Conservation (phyloP, 2,113 vertebrate genomes). For the Psettodes erumei region DNA sequence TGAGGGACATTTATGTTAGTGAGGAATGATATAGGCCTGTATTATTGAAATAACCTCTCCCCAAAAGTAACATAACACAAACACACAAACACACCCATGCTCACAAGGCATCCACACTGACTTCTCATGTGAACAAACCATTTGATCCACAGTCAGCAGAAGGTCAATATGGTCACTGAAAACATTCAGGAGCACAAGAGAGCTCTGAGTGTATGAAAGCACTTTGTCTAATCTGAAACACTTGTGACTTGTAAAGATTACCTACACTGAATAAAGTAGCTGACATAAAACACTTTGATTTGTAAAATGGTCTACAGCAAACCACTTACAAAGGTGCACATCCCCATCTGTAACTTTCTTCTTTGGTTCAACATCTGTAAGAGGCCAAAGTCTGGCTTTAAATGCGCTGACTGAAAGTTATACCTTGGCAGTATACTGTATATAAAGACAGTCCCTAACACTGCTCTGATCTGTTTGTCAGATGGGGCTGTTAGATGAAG, state of each 20-base stretch:
- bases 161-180: background rate
- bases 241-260: background rate
- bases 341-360: background rate
- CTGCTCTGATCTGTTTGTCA: conserved; percentile 51
- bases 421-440: background rate
- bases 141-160: background rate
- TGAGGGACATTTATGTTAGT: background rate
- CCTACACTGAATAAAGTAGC: background rate
- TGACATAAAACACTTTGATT: background rate
- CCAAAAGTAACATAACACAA: no score
- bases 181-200: background rate
- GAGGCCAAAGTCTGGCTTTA: background rate
- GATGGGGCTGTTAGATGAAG: conserved; percentile 74
- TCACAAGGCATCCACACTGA: no score
- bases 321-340: background rate
- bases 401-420: background rate
- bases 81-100: no score
- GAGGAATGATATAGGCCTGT: no score
- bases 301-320: background rate
- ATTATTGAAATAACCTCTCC: background rate
- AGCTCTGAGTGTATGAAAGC: background rate
- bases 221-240: background rate
- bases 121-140: no score
- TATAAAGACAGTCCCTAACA: background rate
- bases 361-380: background rate